Evolutionary conservation across 2,113 vertebrate genomes (phyloP), one percentile per base, ranked within the genome.

Genomic region (Zootoca vivipara): DNA sequence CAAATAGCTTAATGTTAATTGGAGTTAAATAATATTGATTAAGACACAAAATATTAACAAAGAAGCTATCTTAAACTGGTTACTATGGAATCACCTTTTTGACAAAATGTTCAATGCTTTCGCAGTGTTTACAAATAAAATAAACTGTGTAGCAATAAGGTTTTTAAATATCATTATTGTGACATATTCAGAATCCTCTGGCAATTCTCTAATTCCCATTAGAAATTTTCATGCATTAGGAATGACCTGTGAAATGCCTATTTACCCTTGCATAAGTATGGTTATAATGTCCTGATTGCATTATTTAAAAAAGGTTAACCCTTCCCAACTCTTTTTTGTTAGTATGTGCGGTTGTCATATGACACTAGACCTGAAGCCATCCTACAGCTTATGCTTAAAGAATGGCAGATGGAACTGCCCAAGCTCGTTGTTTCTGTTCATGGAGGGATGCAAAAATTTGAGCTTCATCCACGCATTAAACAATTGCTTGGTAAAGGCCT

Each of bases 361-460:
- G 98, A 99, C 96, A 97, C 98, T 1, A 98, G 97, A 90, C 98
- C 99, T n/a, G 99, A 99, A 95, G 97, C 96, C 93, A 96, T 99
- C 95, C 96, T 99, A 85, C 97, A 98, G 92, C 98, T 99, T 91
- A 98, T 99, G 97, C 97, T 99, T 91, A 99, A 98, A 95, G 98
- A 99, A 94, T 99, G 99, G 99, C 98, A 99, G 90, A 99, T 99
- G 98, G 99, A 99, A 95, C 97, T 99, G 94, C 99, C 99, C 20
- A 99, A 99, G 95, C 99, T 99, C 91, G 98, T 99, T 91, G 99
- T 99, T 95, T 99, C 99, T 90, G 99, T 99, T 90, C 99, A 99
- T 28, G 99, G 99, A 77, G 99, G 99, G 87, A 98, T 99, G 96
- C 99, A 99, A 94, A 99, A 99, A 95, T 99, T 99, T 94, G 99